Evolutionary conservation across 2,113 vertebrate species (phyloP).

Genomic region (Marcusenius ussheri): DNA sequence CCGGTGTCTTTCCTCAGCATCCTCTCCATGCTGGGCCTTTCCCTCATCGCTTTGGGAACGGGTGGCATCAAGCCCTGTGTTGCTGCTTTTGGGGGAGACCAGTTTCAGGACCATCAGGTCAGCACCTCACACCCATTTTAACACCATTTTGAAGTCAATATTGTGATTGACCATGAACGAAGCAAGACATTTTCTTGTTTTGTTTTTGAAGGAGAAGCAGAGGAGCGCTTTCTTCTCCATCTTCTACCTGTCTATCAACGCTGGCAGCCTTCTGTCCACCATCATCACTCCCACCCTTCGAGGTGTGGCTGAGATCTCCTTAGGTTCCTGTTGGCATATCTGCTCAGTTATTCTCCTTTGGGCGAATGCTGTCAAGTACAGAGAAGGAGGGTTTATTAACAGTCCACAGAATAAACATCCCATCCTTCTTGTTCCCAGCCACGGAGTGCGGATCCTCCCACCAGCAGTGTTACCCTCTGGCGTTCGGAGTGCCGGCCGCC

Average conservation of each 20-base stretch:
- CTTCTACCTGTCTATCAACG: conserved; percentile 88
- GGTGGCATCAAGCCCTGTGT: conserved; percentile 97
- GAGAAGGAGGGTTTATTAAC: neutral
- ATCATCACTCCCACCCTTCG: conserved; percentile 82
- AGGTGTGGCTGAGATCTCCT: conserved; percentile 59
- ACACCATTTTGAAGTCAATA: neutral
- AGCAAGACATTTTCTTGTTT: neutral
- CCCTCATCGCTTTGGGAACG: conserved; percentile 85
- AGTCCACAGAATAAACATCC: neutral
- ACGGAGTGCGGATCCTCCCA: conserved; percentile 75
- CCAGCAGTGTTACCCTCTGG: conserved; percentile 81
- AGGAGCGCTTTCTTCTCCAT: conserved; percentile 87
- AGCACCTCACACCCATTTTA: neutral
- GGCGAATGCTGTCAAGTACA: neutral
- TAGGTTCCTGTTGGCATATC: neutral
- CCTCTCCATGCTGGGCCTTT: conserved; percentile 74
- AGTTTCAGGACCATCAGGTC: conserved; percentile 85
- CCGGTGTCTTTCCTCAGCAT: conserved; percentile 46
- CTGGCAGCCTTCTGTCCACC: conserved; percentile 86
- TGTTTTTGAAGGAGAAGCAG: conserved; percentile 69
- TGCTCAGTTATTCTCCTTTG: neutral
- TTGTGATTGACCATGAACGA: neutral
- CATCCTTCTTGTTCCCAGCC: conserved; percentile 53
- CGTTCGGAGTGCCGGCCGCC: conserved; percentile 84
- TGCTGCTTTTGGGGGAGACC: conserved; percentile 89